Evolutionary conservation across 1,140 invertebrate genomes (phyloP), one percentile per base, ranked within the genome.

Genomic region (Probaryconus sp.): DNA sequence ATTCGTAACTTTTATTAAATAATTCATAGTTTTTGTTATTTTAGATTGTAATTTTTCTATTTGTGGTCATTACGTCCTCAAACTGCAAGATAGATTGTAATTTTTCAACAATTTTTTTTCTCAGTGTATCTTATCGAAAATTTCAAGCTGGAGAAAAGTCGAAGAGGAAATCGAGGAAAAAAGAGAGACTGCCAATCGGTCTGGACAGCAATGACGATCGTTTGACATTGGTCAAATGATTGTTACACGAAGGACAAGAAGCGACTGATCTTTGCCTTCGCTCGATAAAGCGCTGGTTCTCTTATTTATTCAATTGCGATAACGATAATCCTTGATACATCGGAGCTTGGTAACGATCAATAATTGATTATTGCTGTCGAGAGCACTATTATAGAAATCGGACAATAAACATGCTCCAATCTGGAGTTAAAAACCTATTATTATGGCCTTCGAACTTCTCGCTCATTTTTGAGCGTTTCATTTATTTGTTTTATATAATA

Each of bases 321-420:
- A 74, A 74, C 63, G 63, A 73, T 73, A 73, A 67, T 73, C 70
- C 70, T 73, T 73, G 70, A 67, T 73, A 48, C 53, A 53, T 65
- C 69, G 53, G 16, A 42, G 58, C 48, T 72, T 42, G 48, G 56
- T 53, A 63, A 70, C 45, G 55, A 70, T 63, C 50, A 37, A 31
- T 70, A 55, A 40, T 56, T 56, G 48, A 56, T 70, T 47, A 50
- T 48, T 50, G 56, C 13, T 2, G 5, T 5, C 17, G 21, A 3
- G 17, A 24, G 18, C 11, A 11, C 16, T 18, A 38, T 55, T 55
- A 20, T 2, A 37, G 13, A 24, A 38, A 38, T 10, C 31, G 17
- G 30, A 14, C 21, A 6, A 0, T 9, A 40, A 55, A n/a, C 14
- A 20, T 9, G 17, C 26, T 5, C 16, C 6, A 16, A n/a, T n/a